Percentiles rank a stretch among this genome's conserved stretches.
phyloP scores from a whole-genome alignment of 2,113 vertebrate species.

The Sphyrna mokarran region DNA sequence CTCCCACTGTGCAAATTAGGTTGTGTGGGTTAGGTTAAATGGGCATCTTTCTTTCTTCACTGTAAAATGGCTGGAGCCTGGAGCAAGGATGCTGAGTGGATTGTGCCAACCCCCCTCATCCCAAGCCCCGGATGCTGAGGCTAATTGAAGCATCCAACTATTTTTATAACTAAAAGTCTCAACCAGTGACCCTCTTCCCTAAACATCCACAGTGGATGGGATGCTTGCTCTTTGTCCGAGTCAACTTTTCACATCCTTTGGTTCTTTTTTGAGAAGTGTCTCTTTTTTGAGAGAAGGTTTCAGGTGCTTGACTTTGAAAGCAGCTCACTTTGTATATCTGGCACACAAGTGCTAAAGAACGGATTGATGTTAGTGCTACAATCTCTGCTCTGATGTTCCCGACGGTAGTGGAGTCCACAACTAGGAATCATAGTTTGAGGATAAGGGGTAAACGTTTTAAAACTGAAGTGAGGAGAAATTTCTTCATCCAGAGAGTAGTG shows the following conservation, averaged over 20 bases:
- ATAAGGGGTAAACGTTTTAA: too few species aligned
- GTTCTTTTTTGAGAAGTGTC: background rate
- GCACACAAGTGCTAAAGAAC: background rate
- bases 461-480: too few species aligned
- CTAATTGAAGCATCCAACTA: background rate
- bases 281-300: background rate
- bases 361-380: background rate
- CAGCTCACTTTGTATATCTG: background rate
- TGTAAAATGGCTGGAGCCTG: background rate
- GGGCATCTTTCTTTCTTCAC: background rate
- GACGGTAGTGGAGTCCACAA: too few species aligned
- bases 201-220: background rate
- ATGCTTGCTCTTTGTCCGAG: background rate
- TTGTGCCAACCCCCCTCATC: background rate
- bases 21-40: too few species aligned
- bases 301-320: background rate
- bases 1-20: too few species aligned
- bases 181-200: background rate
- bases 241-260: background rate
- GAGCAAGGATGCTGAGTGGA: background rate
- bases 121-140: background rate
- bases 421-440: too few species aligned
- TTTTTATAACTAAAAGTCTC: background rate
- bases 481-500: too few species aligned
- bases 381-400: too few species aligned